These are phyloP conservation scores for Acronicta psi DNA, from an alignment of 2,888 invertebrate genomes.

Conservation along the genomic window DNA sequence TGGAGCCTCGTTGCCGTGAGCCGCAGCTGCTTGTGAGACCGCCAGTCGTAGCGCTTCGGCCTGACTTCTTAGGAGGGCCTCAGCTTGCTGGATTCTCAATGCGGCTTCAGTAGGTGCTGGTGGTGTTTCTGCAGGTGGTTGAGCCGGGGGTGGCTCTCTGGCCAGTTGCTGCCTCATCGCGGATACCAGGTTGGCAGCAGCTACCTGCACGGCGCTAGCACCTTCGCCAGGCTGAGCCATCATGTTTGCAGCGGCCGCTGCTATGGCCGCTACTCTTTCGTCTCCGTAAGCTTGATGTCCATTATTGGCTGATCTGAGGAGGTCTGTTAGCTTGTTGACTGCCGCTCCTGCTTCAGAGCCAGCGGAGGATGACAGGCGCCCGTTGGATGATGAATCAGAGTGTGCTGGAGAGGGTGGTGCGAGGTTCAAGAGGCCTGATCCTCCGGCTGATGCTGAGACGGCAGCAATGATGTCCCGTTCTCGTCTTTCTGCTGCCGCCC, in stretches of 20 bases:
- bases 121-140: slow-evolving; percentile 93
- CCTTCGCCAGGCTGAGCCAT: slow-evolving; percentile 90
- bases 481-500: slow-evolving; percentile 96
- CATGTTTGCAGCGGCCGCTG: slow-evolving; percentile 90
- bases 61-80: slow-evolving; percentile 94
- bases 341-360: slow-evolving; percentile 92
- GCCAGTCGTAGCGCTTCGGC: slow-evolving; percentile 95
- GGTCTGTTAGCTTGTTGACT: slow-evolving; percentile 89
- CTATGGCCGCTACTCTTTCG: slow-evolving; percentile 92
- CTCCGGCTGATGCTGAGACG: slow-evolving; percentile 90
- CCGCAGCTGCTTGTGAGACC: slow-evolving; percentile 92
- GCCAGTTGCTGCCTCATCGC: slow-evolving; percentile 91
- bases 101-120: slow-evolving; percentile 94
- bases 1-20: slow-evolving; percentile 80
- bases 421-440: slow-evolving; percentile 91
- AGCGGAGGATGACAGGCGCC: slow-evolving; percentile 94
- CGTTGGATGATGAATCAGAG: slow-evolving; percentile 96
- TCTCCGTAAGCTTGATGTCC: slow-evolving; percentile 91
- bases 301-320: slow-evolving; percentile 91
- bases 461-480: slow-evolving; percentile 94
- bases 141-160: slow-evolving; percentile 88
- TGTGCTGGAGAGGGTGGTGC: slow-evolving; percentile 96
- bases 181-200: slow-evolving; percentile 93
- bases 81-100: slow-evolving; percentile 93
- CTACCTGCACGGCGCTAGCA: slow-evolving; percentile 91